Base-by-base conservation (phyloP, 2,888 invertebrate genomes). In the Ceratothoa steindachneri region DNA sequence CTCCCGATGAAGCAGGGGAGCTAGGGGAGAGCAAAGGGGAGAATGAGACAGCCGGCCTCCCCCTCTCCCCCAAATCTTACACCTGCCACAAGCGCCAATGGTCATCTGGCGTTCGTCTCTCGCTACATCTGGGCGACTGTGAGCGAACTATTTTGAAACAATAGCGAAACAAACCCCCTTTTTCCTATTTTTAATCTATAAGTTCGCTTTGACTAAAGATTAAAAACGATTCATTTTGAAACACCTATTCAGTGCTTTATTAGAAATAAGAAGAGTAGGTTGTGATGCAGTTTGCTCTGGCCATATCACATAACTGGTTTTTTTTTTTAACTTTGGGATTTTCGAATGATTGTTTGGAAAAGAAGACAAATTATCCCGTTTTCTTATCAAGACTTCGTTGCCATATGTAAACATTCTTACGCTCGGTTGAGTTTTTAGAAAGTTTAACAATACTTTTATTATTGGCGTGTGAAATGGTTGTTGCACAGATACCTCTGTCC, bases 71-170 rank as follows among this genome's bases (percentile, higher is more conserved):
- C 55, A 55, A 22, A 55, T 55, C 55, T 55, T 55, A 55, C 55
- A 55, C 55, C 55, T 55, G 55, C 55, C 55, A 22, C 55, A 7
- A 55, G 55, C 55, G 55, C 55, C 55, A 55, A 19, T 55, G 55
- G 55, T 55, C 55, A 55, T 55, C 55, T 55, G 55, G 55, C 55
- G 55, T 22, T 55, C 55, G 55, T 55, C 55, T 55, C 55, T 55
- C 19, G 7, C 55, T 55, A 55, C 55, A 55, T 55, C 55, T 55
- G 55, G 55, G 55, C 55, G 55, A 55, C 55, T 55, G 12, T 22
- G 55, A 55, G 19, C 55, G 55, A 55, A 55, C 7, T 22, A 55
- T 55, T 55, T 55, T 55, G 19, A 19, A 55, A 55, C 55, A 22
- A 19, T 15, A 19, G 7, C 55, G 24, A 55, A 55, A 22, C 24